Conservation (phyloP, 2,113 vertebrate species). For the Oostethus manadensis region DNA sequence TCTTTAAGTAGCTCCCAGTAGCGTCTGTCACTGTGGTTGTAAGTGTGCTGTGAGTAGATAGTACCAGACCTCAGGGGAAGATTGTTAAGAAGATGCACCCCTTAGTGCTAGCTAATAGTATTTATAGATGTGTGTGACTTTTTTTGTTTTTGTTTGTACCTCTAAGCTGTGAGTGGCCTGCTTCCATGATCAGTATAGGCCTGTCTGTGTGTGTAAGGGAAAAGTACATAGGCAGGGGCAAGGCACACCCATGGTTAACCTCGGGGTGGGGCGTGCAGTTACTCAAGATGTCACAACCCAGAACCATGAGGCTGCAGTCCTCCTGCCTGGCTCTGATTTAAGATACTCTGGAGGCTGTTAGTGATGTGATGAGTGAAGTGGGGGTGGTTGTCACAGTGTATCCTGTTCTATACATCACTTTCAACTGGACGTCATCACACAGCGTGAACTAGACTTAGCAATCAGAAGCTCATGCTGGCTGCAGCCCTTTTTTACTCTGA, state of each 20-base stretch:
- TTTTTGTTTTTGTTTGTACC: slow-evolving; percentile 1
- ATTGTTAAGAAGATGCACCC: slow-evolving; percentile 6
- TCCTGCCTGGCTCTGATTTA: slow-evolving; percentile 22
- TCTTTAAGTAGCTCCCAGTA: slow-evolving; percentile 62
- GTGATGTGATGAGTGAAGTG: slow-evolving; percentile 19
- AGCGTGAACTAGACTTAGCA: slow-evolving; percentile 11
- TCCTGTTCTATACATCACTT: not conserved
- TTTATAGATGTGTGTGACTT: not conserved
- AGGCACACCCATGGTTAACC: slow-evolving; percentile 69
- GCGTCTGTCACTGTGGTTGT: slow-evolving; percentile 47
- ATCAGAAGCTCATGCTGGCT: slow-evolving; percentile 14
- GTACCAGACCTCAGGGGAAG: slow-evolving; percentile 18
- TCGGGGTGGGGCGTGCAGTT: slow-evolving; percentile 53
- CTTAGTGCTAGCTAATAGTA: slow-evolving; percentile 3
- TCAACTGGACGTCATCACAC: not conserved
- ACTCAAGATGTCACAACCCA: slow-evolving; percentile 57
- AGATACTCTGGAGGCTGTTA: slow-evolving; percentile 27
- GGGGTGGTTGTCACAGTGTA: slow-evolving; percentile 11
- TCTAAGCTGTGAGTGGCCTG: slow-evolving; percentile 17
- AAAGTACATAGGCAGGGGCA: slow-evolving; percentile 25
- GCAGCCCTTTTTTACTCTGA: slow-evolving; percentile 21
- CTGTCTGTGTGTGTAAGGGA: slow-evolving; percentile 19
- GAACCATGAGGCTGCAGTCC: slow-evolving; percentile 50
- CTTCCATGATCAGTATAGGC: slow-evolving; percentile 8
- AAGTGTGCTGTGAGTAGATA: slow-evolving; percentile 34